phyloP scores from a whole-genome alignment of 2,113 vertebrate genomes.

The Forbesichthys agassizii region DNA sequence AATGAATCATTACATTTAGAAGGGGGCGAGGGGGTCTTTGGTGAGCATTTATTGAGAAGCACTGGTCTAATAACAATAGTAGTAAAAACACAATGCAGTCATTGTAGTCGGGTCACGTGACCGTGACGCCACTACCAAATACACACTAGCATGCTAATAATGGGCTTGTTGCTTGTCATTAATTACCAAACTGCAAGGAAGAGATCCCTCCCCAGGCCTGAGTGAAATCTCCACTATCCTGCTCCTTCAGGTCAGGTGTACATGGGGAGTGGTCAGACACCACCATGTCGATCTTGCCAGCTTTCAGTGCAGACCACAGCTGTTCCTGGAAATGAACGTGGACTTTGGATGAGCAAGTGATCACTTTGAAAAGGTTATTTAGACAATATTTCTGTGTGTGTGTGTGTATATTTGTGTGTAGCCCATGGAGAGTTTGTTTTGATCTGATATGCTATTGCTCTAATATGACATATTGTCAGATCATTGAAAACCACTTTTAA shows the following conservation, averaged over 20 bases:
- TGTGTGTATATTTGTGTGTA: not conserved
- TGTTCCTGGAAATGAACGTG: constrained; percentile 66
- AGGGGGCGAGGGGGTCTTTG: too few species aligned
- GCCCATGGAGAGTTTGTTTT: not conserved
- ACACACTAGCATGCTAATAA: too few species aligned
- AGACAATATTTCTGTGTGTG: too few species aligned
- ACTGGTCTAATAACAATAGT: not conserved
- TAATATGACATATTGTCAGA: too few species aligned
- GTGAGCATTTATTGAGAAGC: not conserved
- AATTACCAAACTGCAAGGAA: constrained; percentile 82
- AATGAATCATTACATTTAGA: too few species aligned
- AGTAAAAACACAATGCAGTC: not conserved
- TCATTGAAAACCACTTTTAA: too few species aligned
- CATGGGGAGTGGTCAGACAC: constrained; percentile 85
- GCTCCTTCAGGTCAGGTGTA: constrained; percentile 76
- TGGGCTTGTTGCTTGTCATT: not conserved
- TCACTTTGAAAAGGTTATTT: not conserved
- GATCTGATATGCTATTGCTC: too few species aligned
- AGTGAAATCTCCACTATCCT: constrained; percentile 77
- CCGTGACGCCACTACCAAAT: too few species aligned
- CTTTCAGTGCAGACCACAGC: constrained; percentile 79
- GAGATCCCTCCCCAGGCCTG: constrained; percentile 83
- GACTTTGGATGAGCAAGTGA: not conserved
- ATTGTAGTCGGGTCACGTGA: not conserved
- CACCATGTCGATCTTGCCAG: constrained; percentile 82